These are phyloP conservation scores for Chaetodon trifascialis DNA, from an alignment of 2,113 vertebrate genomes.

Conservation along the genomic window DNA sequence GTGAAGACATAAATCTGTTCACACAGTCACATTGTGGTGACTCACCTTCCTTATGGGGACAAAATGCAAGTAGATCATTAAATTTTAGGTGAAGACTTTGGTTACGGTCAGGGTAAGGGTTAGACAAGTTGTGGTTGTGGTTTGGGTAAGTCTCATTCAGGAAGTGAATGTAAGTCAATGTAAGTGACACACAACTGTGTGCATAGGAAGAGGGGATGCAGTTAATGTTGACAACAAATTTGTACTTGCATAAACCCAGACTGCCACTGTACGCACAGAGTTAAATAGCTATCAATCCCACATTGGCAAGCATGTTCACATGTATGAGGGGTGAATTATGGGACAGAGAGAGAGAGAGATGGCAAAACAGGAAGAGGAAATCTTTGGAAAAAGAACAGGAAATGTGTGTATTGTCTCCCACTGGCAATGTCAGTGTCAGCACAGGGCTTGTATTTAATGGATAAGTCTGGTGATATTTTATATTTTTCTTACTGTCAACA, in stretches of 20 bases:
- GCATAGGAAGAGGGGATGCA: neutral
- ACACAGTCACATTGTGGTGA: too few species aligned
- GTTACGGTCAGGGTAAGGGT: too few species aligned
- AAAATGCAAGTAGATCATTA: too few species aligned
- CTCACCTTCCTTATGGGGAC: too few species aligned
- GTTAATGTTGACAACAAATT: constrained; percentile 13
- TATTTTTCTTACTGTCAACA: neutral
- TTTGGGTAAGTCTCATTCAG: too few species aligned
- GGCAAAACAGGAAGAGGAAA: constrained; percentile 77
- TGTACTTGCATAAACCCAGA: neutral
- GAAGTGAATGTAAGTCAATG: too few species aligned
- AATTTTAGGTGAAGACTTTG: too few species aligned
- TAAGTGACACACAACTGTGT: too few species aligned
- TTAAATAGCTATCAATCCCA: neutral
- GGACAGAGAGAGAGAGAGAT: constrained; percentile 27
- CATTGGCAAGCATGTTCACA: neutral
- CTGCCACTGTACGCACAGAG: neutral
- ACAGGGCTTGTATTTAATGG: constrained; percentile 10
- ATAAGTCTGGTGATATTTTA: neutral
- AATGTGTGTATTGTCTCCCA: constrained; percentile 64
- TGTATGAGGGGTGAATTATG: constrained; percentile 35
- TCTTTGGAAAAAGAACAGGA: constrained; percentile 72
- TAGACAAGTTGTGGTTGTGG: too few species aligned
- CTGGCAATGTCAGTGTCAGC: constrained; percentile 29
- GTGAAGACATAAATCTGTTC: too few species aligned